Evolutionary conservation across 2,113 vertebrate genomes (phyloP), one percentile per base, ranked within the genome.

Genomic region (Theropithecus gelada): DNA sequence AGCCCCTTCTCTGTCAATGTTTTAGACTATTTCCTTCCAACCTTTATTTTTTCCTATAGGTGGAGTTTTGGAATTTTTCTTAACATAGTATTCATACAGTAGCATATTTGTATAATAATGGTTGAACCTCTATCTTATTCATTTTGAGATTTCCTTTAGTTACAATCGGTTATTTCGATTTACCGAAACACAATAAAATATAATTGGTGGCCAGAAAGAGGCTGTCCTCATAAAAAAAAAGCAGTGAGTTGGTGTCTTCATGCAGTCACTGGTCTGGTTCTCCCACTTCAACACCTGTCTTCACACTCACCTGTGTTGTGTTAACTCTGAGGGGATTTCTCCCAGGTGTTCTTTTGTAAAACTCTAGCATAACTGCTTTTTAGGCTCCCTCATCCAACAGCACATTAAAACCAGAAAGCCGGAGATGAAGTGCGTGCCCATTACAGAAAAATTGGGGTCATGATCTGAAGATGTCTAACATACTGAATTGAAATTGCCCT

Each of bases 401-500:
- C 22, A 25, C 4, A 3, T 92, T 35, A 85, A 93, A 95, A 92
- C 8, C 50, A 80, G 45, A 75, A 25, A 59, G 23, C 35, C 40
- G 11, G 43, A 80, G 48, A 82, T 27, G 8, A 50, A 68, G 8
- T n/a, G 16, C 10, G 10, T 35, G 22, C 3, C 23, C 13, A 38
- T 50, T 22, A 30, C 1, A 57, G 75, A 30, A 93, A 89, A 86
- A 93, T 75, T 64, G 6, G 23, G 43, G 13, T 43, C 40, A 22
- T n/a, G 87, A 93, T 97, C 92, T 85, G 27, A 72, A 64, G 75
- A 82, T 43, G 88, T 93, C 48, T 45, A 73, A 23, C 72, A 96
- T 13, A n/a, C n/a, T 70, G 50, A 89, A 88, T 32, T 7, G 13
- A 87, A 68, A 73, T 23, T 17, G 27, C 50, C 89, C 81, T 50